These are phyloP conservation scores for Frankliniella fusca DNA, from an alignment of 2,888 invertebrate species.

Conservation along the genomic window DNA sequence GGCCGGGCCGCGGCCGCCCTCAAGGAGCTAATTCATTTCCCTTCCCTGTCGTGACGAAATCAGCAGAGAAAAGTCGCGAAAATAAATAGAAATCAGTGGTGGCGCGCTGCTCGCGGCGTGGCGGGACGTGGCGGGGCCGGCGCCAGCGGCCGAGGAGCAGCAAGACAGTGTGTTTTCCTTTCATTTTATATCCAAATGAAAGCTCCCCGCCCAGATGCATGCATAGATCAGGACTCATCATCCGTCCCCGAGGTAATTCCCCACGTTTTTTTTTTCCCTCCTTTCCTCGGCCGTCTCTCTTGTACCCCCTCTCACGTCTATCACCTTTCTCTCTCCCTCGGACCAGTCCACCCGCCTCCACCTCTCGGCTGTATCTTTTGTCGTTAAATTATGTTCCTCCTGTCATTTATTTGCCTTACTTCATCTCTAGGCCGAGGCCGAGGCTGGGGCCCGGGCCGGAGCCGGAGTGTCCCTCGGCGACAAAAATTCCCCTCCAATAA, in stretches of 20 bases:
- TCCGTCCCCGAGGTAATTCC: constrained; percentile 9
- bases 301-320: neutral
- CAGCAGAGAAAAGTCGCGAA: neutral
- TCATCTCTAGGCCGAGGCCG: neutral
- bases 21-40: neutral
- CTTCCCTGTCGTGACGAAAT: neutral
- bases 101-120: neutral
- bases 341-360: neutral
- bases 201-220: neutral
- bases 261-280: too few species aligned
- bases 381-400: constrained; percentile 13
- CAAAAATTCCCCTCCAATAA: constrained; percentile 3
- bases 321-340: neutral
- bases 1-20: neutral
- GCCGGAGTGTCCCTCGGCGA: neutral
- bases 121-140: neutral
- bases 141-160: neutral
- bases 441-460: neutral
- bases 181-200: constrained; percentile 11
- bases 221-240: constrained; percentile 16
- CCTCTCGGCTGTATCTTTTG: constrained; percentile 1
- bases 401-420: constrained; percentile 14
- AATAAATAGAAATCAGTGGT: neutral
- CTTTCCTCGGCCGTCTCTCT: neutral
- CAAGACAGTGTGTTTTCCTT: neutral